These are phyloP conservation scores for Ptychodera flava DNA, from an alignment of 35 echinoderm and acorn worm species.

Conservation along the genomic window DNA sequence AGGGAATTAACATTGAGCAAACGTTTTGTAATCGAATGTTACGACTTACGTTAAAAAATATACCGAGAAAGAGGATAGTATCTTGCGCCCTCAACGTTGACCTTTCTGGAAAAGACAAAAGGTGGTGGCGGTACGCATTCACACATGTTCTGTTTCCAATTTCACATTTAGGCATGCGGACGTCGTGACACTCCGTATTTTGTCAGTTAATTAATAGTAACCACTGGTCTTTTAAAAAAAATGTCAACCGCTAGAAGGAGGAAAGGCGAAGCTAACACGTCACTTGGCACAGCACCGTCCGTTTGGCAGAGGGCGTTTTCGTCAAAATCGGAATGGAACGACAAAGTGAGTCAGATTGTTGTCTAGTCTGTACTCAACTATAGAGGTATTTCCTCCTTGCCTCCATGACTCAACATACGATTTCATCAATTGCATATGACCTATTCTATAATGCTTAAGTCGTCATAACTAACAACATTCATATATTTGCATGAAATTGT, in stretches of 20 bases:
- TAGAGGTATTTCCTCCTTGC: not conserved
- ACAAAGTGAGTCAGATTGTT: conserved; percentile 23
- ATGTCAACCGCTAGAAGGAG: conserved; percentile 47
- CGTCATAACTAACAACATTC: not conserved
- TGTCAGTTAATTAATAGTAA: too few relatives aligned
- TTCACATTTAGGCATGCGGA: not conserved
- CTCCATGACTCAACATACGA: not conserved
- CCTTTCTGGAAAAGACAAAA: not conserved
- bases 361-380: not conserved
- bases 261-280: conserved; percentile 27
- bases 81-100: not conserved
- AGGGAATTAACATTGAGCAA: too few relatives aligned
- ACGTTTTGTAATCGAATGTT: too few relatives aligned
- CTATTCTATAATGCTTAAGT: not conserved
- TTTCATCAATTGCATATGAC: not conserved
- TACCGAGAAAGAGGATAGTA: not conserved
- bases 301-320: conserved; percentile 54
- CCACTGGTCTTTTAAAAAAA: conserved; percentile 19
- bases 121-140: too few relatives aligned
- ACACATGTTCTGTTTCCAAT: not conserved
- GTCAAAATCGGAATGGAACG: conserved; percentile 48
- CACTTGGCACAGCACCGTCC: conserved; percentile 18
- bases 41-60: too few relatives aligned
- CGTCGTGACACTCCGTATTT: not conserved
- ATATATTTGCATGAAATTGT: not conserved